These are phyloP conservation scores for Albula glossodonta DNA, from an alignment of 2,113 vertebrate genomes.

Conservation along the genomic window DNA sequence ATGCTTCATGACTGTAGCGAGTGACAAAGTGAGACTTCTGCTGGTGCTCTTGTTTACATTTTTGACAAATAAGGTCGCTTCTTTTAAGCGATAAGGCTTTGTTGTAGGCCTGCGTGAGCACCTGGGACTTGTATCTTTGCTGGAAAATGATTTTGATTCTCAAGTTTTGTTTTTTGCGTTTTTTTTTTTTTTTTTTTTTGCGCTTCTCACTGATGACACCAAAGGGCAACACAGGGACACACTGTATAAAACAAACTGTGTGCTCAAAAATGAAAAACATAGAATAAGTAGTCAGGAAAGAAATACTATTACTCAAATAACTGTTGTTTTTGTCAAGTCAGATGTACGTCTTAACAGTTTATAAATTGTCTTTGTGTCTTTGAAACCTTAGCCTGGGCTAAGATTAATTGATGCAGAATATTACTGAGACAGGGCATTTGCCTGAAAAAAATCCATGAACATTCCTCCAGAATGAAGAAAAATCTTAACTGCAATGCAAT, in stretches of 20 bases:
- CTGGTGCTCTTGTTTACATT: no score
- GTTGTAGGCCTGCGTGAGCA: no score
- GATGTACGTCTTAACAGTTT: not conserved
- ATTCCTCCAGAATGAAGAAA: not conserved
- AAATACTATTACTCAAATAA: not conserved
- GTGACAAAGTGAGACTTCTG: no score
- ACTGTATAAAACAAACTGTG: not conserved
- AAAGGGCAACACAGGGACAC: not conserved
- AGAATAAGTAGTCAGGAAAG: not conserved
- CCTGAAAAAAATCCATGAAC: not conserved
- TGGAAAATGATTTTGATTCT: no score
- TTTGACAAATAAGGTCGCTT: no score
- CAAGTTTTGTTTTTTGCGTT: no score
- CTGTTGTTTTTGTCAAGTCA: not conserved
- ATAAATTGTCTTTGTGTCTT: not conserved
- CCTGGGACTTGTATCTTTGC: no score
- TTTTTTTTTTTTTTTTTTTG: not conserved
- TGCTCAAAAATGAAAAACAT: not conserved
- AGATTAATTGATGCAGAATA: not conserved
- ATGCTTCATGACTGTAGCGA: no score
- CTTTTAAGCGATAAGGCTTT: no score
- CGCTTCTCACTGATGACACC: not conserved
- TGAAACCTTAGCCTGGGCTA: not conserved
- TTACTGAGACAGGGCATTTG: conserved; percentile 6
- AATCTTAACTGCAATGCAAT: not conserved